Percentiles rank a stretch among this genome's conserved stretches.
Conservation (phyloP, 2,113 vertebrate genomes). For the Ceyx margarethae region DNA sequence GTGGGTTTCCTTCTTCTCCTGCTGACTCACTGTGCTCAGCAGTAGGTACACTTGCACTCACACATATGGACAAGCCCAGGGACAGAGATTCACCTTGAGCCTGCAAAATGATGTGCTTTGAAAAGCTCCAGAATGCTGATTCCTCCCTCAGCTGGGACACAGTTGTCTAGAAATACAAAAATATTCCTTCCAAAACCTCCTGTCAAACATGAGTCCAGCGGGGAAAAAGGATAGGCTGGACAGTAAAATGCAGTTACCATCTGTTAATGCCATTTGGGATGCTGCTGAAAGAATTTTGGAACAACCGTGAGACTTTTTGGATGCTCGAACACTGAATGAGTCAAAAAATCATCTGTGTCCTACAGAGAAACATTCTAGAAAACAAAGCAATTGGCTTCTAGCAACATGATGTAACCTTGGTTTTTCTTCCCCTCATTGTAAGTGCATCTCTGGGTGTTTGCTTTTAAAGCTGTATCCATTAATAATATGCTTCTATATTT, state of each 20-base stretch:
- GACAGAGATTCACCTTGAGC: neutral
- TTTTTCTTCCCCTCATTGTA: slow-evolving; percentile 63
- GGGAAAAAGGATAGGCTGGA: slow-evolving; percentile 13
- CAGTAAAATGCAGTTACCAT: slow-evolving; percentile 42
- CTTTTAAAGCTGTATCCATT: slow-evolving; percentile 64
- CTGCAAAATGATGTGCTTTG: neutral
- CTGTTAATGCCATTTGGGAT: slow-evolving; percentile 60
- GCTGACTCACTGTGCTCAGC: accelerated
- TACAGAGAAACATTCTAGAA: slow-evolving; percentile 55
- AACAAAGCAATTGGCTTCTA: slow-evolving; percentile 63
- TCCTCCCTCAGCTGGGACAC: neutral
- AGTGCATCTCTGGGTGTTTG: slow-evolving; percentile 56
- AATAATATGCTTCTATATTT: slow-evolving; percentile 51
- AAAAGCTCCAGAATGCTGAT: neutral
- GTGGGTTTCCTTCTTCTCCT: neutral
- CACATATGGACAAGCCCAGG: neutral
- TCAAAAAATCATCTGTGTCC: slow-evolving; percentile 66
- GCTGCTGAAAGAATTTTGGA: slow-evolving; percentile 68
- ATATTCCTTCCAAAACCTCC: neutral
- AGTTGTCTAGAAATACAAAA: slow-evolving; percentile 30
- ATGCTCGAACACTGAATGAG: slow-evolving; percentile 52
- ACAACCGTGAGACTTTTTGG: slow-evolving; percentile 44
- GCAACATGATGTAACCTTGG: slow-evolving; percentile 63
- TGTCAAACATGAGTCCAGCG: neutral
- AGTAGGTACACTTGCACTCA: neutral